Evolutionary conservation across 2,888 invertebrate species (phyloP).

Genomic region (Archaeoteleia sp.): DNA sequence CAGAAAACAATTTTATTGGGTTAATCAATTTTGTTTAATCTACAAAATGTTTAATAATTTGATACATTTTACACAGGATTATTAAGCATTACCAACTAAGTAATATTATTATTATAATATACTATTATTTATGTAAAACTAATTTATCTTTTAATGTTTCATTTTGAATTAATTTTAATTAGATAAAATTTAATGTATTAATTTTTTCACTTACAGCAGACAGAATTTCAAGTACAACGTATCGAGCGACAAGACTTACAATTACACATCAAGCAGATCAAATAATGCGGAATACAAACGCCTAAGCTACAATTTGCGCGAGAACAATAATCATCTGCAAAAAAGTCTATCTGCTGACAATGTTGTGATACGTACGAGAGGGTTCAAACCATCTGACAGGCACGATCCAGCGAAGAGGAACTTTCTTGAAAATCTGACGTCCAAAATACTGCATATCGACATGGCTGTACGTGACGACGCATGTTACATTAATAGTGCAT

Average conservation of each 20-base stretch:
- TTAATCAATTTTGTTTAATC: too few relatives aligned
- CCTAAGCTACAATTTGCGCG: conserved; percentile 49
- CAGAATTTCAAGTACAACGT: conserved; percentile 59
- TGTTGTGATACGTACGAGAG: conserved; percentile 76
- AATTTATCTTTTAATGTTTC: too few relatives aligned
- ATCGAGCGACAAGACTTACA: conserved; percentile 59
- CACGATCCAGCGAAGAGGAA: conserved; percentile 88
- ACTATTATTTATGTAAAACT: too few relatives aligned
- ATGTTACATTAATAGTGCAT: too few relatives aligned
- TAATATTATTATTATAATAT: too few relatives aligned
- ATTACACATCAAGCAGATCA: conserved; percentile 50
- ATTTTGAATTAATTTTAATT: too few relatives aligned
- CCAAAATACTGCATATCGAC: conserved; percentile 88
- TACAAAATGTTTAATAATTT: too few relatives aligned
- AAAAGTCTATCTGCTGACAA: conserved; percentile 71
- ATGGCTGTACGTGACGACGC: conserved; percentile 79
- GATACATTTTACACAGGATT: too few relatives aligned
- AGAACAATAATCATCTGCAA: conserved; percentile 62
- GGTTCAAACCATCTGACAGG: conserved; percentile 90
- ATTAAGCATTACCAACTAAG: too few relatives aligned
- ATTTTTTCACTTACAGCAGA: conserved; percentile 53
- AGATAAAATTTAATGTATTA: conserved; percentile 22
- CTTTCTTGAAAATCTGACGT: conserved; percentile 87
- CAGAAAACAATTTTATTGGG: too few relatives aligned
- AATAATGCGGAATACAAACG: conserved; percentile 65